Conservation (phyloP, 2,888 invertebrate species). For the Bhutanitis thaidina region DNA sequence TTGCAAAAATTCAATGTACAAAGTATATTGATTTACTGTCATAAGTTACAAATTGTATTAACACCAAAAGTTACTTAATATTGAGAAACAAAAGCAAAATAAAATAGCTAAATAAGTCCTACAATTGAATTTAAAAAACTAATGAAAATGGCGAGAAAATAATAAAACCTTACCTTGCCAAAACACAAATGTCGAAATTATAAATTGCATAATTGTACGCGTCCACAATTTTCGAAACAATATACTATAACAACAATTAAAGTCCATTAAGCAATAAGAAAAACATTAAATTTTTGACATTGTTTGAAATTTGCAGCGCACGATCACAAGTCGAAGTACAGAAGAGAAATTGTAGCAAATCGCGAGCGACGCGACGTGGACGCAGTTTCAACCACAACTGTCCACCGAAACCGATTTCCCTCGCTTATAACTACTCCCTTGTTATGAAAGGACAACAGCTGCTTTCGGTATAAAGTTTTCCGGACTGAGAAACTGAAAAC, state of each 20-base stretch:
- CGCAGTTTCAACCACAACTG: constrained; percentile 49
- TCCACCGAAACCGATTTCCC: constrained; percentile 47
- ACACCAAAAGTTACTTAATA: no score
- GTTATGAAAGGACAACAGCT: constrained; percentile 58
- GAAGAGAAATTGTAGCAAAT: background rate
- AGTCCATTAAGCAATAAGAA: background rate
- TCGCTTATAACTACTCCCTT: constrained; percentile 54
- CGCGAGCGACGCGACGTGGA: constrained; percentile 33
- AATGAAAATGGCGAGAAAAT: no score
- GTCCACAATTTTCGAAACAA: background rate
- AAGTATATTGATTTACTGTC: no score
- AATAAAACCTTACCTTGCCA: constrained; percentile 62
- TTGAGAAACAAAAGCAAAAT: no score
- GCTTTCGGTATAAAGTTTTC: constrained; percentile 54
- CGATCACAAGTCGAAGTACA: background rate
- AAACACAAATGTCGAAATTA: constrained; percentile 39
- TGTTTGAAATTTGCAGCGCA: constrained; percentile 1
- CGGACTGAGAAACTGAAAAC: constrained; percentile 26
- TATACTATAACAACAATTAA: background rate
- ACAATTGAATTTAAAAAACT: no score
- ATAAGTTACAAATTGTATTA: no score
- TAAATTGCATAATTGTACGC: constrained; percentile 33
- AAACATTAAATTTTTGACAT: background rate
- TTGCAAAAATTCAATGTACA: no score
- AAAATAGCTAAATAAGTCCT: no score